Conservation (phyloP, 2,888 invertebrate species). For the Callinectes sapidus region DNA sequence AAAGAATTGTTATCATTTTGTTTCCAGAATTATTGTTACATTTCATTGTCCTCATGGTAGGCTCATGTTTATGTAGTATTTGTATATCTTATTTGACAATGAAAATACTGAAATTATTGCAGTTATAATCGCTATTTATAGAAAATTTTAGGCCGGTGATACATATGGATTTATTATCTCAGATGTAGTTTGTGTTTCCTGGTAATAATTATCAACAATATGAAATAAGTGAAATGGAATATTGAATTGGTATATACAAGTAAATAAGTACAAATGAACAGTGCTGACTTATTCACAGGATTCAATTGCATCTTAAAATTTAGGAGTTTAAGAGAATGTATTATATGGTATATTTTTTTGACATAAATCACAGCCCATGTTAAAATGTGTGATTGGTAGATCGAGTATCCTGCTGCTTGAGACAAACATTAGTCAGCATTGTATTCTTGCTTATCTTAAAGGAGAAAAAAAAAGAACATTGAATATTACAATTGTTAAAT, state of each 20-base stretch:
- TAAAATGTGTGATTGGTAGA: neutral
- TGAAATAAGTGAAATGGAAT: neutral
- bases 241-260: neutral
- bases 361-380: neutral
- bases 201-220: neutral
- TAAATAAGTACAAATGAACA: neutral
- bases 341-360: neutral
- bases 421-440: too few relatives aligned
- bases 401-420: too few relatives aligned
- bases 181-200: neutral
- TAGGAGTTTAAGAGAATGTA: neutral
- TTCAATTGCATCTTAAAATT: neutral
- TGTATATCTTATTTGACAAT: neutral
- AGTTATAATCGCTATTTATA: neutral
- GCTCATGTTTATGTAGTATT: neutral
- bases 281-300: neutral
- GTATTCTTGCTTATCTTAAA: too few relatives aligned
- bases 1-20: neutral
- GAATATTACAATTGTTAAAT: neutral
- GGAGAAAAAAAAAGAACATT: neutral
- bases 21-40: neutral
- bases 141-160: neutral
- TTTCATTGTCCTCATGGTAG: neutral
- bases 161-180: neutral
- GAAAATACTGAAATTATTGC: neutral